Base-by-base conservation (phyloP, 2,113 vertebrate genomes). In the Lepidothrix coronata region DNA sequence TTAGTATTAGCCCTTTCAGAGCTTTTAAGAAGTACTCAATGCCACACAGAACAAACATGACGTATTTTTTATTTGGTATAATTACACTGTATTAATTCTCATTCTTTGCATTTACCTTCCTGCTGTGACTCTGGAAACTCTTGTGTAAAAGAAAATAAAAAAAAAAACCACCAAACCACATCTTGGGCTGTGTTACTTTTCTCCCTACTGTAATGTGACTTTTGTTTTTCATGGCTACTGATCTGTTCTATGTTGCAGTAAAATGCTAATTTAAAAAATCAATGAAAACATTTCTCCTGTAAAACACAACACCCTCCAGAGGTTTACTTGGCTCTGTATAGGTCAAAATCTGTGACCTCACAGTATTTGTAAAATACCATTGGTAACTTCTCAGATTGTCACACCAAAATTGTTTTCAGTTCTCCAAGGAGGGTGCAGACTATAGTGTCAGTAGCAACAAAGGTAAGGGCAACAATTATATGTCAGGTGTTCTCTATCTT, bases 381-480 rank as follows among this genome's bases (percentile, higher is more conserved):
- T 78, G 81, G 93, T 96, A 96, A 97, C 95, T 98, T 97, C 92
- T 96, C 92, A 87, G 84, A 95, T 82, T 97, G 94, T 98, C 97
- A 97, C 95, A 96, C 96, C 77, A 97, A 98, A 98, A 98, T 98
- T 98, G 96, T 96, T 98, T 98, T 98, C 95, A 94, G 33, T 78
- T 97, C 97, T 98, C 97, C 81, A 91, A 98, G 97, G 98, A 97
- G 78, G 83, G 74, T 96, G 97, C 91, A 95, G 61, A 83, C 28
- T 97, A 83, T 93, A 93, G 96, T 97, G 97, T 97, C 93, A 96
- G 96, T 85, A 96, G 95, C 94, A 97, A 95, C 94, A 94, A 97
- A 97, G 94, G 87, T 97, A 97, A 97, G 95, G 77, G 96, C 96
- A 98, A 96, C 95, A 97, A 97, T 97, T 97, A 93, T 81, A 66